phyloP scores from a whole-genome alignment of 2,888 invertebrate genomes.

The Clusia tigrina region DNA sequence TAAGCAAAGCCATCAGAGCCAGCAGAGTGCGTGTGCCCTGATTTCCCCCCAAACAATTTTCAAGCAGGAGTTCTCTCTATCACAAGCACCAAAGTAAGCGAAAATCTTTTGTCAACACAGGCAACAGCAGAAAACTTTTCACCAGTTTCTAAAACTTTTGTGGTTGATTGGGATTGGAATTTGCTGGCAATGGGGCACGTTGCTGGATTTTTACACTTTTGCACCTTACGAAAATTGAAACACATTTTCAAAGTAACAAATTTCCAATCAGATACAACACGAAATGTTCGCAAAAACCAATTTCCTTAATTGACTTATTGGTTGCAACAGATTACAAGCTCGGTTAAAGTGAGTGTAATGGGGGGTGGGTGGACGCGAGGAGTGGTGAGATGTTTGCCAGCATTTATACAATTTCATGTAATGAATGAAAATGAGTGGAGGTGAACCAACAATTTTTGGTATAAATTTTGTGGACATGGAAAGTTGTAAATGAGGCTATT shows the following conservation, averaged over 20 bases:
- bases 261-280: background rate
- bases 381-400: too few species aligned
- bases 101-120: too few species aligned
- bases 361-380: background rate
- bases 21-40: background rate
- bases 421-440: too few species aligned
- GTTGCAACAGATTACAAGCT: conserved; percentile 32
- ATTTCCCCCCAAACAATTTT: background rate
- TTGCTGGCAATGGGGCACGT: background rate
- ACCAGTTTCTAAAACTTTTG: too few species aligned
- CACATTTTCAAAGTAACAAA: background rate
- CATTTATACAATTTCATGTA: too few species aligned
- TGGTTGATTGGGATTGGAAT: background rate
- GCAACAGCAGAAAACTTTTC: too few species aligned
- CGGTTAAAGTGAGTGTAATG: background rate
- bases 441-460: too few species aligned
- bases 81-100: too few species aligned
- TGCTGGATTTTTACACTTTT: background rate
- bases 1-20: too few species aligned
- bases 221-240: background rate
- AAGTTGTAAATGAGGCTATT: too few species aligned
- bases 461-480: too few species aligned
- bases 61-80: too few species aligned
- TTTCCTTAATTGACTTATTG: conserved; percentile 53
- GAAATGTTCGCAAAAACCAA: conserved; percentile 38